Percentiles rank a stretch among this genome's conserved stretches.
Evolutionary conservation across 2,888 invertebrate species (phyloP).

Genomic region (Pollenia griseotomentosa): DNA sequence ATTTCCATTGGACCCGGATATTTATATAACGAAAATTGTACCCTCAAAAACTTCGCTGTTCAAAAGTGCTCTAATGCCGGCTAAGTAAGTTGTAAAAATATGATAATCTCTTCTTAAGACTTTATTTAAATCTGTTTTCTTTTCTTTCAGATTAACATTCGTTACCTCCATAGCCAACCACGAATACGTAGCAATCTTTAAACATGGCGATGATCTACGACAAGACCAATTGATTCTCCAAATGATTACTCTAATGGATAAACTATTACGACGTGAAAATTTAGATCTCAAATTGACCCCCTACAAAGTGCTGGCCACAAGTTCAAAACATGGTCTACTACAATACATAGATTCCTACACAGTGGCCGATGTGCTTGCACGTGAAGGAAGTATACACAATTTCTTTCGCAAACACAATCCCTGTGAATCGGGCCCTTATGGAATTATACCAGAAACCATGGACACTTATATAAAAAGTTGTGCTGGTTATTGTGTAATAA

Average conservation of each 20-base stretch:
- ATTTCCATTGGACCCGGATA: conserved; percentile 96
- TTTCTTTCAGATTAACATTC: conserved; percentile 89
- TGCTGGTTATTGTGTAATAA: conserved; percentile 99
- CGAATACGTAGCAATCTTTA: conserved; percentile 97
- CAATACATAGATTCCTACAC: conserved; percentile 97
- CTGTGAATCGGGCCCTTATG: conserved; percentile 93
- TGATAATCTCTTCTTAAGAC: too few relatives aligned
- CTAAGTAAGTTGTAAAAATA: conserved; percentile 84
- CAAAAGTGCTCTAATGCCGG: conserved; percentile 98
- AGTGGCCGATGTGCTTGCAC: conserved; percentile 95
- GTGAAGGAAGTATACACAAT: conserved; percentile 95
- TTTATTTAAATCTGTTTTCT: not conserved
- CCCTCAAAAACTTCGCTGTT: conserved; percentile 96
- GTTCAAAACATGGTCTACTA: conserved; percentile 97
- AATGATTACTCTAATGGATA: conserved; percentile 99
- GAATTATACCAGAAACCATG: conserved; percentile 97
- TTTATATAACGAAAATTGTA: conserved; percentile 94
- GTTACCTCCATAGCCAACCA: conserved; percentile 89
- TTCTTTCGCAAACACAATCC: conserved; percentile 96
- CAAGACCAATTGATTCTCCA: conserved; percentile 99
- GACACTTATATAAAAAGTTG: conserved; percentile 98
- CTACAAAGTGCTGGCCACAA: conserved; percentile 97
- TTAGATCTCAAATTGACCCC: conserved; percentile 98
- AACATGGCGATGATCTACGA: conserved; percentile 98
- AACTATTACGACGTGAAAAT: conserved; percentile 95